Base-by-base conservation (phyloP, 2,113 vertebrate genomes). In the Xiphophorus couchianus region DNA sequence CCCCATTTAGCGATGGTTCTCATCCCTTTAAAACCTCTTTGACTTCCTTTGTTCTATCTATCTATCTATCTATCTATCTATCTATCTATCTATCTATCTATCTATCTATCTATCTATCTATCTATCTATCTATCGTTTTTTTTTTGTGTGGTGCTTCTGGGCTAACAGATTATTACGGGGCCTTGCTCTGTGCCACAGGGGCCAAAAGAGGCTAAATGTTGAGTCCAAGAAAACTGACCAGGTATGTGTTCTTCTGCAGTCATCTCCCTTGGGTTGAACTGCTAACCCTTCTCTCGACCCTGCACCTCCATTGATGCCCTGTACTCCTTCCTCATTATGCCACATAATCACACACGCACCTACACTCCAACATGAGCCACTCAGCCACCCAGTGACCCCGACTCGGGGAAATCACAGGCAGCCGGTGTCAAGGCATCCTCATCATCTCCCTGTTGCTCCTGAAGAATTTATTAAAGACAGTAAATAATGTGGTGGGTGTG, bases 251-350 rank as follows among this genome's bases (percentile, higher is more conserved):
- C 74, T 58, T 27, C 27, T 51, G 69, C 17, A 63, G 71, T 58
- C 60, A 35, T 73, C 67, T 82, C 87, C 74, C 87, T 27, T 35
- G 86, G 70, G 80, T 68, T 74, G 78, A 65, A 69, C 28, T 76
- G 64, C 77, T 44, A 14, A 30, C 81, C 62, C 83, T 83, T 81
- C 89, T 88, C 84, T 89, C 83, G 76, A 89, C 86, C 81, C 88
- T 8, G 65, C 6, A 63, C 80, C 90, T 72, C 82, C 86, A 30
- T 63, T 70, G 14, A 71, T 28, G 79, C 76, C 74, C 84, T 88
- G 87, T 70, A 44, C 66, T 82, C 80, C 91, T 91, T 90, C 92
- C 91, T 93, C 93, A 93, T 94, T 95, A 97, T 95, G 96, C 95
- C 92, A 91, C 81, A 66, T 91, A 93, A 93, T 94, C 84, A 91